A percentile compares a stretch with the other conserved stretches of the same genome.
phyloP scores from a whole-genome alignment of 2,797 vertebrate genomes.

The Falco naumanni region DNA sequence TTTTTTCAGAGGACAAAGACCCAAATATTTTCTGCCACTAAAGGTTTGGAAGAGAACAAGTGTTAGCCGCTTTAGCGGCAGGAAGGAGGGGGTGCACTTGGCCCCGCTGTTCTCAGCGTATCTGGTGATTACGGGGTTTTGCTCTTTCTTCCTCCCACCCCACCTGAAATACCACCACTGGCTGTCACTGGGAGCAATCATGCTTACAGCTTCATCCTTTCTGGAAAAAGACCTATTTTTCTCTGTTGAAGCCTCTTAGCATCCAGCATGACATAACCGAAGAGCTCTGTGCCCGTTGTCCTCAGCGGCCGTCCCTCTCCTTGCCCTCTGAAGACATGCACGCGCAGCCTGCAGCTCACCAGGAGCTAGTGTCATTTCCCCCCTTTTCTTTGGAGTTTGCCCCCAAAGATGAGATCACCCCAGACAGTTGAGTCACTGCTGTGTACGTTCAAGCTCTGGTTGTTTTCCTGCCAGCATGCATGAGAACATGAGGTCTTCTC shows the following conservation, averaged over 20 bases:
- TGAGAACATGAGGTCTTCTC: not conserved
- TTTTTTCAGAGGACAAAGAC: not conserved
- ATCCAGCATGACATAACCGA: not conserved
- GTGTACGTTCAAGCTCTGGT: not conserved
- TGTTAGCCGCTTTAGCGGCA: no score
- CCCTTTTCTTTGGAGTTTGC: not conserved
- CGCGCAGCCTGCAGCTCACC: not conserved
- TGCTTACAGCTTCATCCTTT: not conserved
- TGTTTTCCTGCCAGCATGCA: not conserved
- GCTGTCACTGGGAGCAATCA: not conserved
- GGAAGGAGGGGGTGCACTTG: no score
- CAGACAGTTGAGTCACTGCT: no score
- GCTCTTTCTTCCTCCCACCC: not conserved
- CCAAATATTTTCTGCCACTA: not conserved
- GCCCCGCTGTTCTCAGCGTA: not conserved
- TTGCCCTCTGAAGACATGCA: not conserved
- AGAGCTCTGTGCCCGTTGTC: not conserved
- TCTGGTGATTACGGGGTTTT: fast-evolving
- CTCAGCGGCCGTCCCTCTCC: not conserved
- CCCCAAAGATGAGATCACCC: not conserved
- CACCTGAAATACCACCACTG: not conserved
- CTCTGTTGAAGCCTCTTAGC: not conserved
- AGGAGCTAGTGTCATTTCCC: not conserved
- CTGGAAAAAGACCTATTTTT: not conserved
- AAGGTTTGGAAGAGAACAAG: not conserved